phyloP scores from a whole-genome alignment of 2,888 invertebrate genomes.

The Aporophyla lueneburgensis region DNA sequence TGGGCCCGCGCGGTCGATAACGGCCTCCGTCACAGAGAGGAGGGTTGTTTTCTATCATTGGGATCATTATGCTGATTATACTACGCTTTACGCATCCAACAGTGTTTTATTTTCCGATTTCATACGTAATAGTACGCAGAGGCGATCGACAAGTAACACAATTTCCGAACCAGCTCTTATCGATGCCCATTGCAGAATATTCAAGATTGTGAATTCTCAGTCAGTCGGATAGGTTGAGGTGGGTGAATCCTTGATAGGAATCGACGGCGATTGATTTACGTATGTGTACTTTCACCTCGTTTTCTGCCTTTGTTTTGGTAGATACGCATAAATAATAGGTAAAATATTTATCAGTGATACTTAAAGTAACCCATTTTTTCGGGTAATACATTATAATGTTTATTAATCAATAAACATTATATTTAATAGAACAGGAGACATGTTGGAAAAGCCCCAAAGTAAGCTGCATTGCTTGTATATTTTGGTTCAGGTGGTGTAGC shows the following conservation, averaged over 20 bases:
- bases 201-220: conserved; percentile 24
- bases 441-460: background rate
- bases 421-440: too few relatives aligned
- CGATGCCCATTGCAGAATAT: conserved; percentile 34
- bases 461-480: background rate
- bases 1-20: background rate
- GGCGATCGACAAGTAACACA: conserved; percentile 15
- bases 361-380: too few relatives aligned
- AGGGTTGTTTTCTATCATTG: background rate
- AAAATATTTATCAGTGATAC: background rate
- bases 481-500: background rate
- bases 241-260: conserved; percentile 44
- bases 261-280: conserved; percentile 44
- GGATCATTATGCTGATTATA: background rate
- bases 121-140: background rate
- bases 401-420: background rate
- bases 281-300: conserved; percentile 28
- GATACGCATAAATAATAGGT: background rate
- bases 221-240: conserved; percentile 34
- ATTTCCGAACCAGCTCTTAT: conserved; percentile 19
- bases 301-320: background rate
- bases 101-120: conserved; percentile 5
- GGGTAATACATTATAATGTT: background rate
- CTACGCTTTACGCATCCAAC: background rate
- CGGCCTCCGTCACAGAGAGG: background rate